These are phyloP conservation scores for Copidosoma aretas DNA, from an alignment of 2,888 invertebrate genomes.

Conservation along the genomic window DNA sequence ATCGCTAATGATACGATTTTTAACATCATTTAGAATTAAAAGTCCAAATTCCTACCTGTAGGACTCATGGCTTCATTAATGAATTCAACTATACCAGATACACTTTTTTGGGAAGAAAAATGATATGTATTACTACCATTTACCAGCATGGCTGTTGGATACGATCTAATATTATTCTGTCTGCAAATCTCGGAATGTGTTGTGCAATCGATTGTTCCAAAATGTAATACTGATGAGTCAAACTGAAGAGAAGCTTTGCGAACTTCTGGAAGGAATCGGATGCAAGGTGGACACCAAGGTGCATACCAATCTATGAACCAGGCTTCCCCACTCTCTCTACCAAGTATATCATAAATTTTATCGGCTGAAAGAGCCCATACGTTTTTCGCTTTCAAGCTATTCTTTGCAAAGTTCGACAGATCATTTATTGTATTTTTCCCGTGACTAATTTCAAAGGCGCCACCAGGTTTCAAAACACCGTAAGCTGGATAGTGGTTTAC, in stretches of 20 bases:
- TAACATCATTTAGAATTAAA: slow-evolving; percentile 2
- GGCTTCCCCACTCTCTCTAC: slow-evolving; percentile 53
- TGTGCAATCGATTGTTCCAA: slow-evolving; percentile 76
- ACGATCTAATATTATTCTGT: slow-evolving; percentile 69
- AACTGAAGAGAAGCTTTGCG: slow-evolving; percentile 69
- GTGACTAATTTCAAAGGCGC: slow-evolving; percentile 77
- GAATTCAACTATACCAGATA: slow-evolving; percentile 70
- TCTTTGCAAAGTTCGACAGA: slow-evolving; percentile 71
- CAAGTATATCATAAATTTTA: slow-evolving; percentile 68
- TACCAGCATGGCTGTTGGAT: slow-evolving; percentile 75
- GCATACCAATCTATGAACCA: slow-evolving; percentile 81
- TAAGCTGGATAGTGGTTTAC: slow-evolving; percentile 72
- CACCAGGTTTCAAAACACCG: slow-evolving; percentile 76
- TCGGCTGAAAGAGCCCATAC: slow-evolving; percentile 70
- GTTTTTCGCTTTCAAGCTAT: slow-evolving; percentile 66
- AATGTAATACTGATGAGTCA: slow-evolving; percentile 63
- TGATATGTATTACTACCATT: slow-evolving; percentile 66
- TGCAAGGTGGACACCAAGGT: slow-evolving; percentile 81
- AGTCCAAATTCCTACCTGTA: slow-evolving; percentile 56
- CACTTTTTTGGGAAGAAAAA: slow-evolving; percentile 69
- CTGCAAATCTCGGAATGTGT: slow-evolving; percentile 68
- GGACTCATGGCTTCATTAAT: slow-evolving; percentile 68
- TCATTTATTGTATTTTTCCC: slow-evolving; percentile 69
- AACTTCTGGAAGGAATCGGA: slow-evolving; percentile 72
- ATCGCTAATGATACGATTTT: too few species aligned